phyloP scores from a whole-genome alignment of 2,888 invertebrate genomes.

The Romanomermis culicivorax region DNA sequence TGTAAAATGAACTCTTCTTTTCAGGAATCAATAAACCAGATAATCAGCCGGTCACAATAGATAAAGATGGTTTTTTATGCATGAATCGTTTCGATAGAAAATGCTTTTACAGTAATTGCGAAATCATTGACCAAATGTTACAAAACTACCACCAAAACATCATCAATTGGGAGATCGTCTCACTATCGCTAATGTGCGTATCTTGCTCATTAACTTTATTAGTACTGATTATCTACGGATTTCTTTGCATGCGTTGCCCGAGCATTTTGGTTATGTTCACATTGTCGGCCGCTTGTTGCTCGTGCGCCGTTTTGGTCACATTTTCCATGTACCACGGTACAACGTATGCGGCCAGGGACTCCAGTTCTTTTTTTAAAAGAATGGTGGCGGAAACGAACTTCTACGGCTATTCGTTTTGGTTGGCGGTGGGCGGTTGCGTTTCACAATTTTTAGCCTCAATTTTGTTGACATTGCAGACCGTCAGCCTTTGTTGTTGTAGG shows the following conservation, averaged over 20 bases:
- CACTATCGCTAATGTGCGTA: not conserved
- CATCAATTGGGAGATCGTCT: not conserved
- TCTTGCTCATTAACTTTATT: not conserved
- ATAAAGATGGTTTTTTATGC: not conserved
- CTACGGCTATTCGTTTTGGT: constrained; percentile 1
- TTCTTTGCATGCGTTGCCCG: not conserved
- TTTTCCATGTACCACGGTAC: not conserved
- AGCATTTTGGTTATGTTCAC: not conserved
- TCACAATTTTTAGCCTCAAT: not conserved
- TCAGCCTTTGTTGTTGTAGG: not conserved
- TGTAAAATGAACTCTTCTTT: too few relatives aligned
- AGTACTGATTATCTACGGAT: not conserved
- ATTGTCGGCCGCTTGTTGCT: not conserved
- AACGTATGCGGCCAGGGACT: not conserved
- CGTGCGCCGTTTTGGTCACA: not conserved
- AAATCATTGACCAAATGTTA: not conserved
- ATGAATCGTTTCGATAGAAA: not conserved
- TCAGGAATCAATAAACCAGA: not conserved
- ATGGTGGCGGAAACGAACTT: not conserved
- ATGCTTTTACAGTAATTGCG: not conserved
- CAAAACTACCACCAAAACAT: not conserved
- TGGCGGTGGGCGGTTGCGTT: not conserved
- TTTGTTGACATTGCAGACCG: not conserved
- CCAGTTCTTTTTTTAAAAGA: not conserved
- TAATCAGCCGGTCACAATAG: not conserved